These are phyloP conservation scores for Syrphus vitripennis DNA, from an alignment of 2,888 invertebrate species.

Conservation along the genomic window DNA sequence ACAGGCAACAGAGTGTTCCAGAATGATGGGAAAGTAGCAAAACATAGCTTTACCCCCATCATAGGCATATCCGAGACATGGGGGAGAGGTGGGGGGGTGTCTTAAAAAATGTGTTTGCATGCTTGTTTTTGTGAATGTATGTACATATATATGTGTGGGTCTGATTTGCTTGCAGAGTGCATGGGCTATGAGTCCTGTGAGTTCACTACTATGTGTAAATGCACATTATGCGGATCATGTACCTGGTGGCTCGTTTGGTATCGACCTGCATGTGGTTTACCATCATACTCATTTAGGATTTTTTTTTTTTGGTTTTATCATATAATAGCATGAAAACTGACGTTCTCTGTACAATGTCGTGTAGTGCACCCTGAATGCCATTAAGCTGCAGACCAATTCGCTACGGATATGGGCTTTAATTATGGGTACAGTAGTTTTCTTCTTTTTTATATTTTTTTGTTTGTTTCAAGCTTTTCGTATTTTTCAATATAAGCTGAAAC, in stretches of 20 bases:
- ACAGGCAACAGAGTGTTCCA: conserved; percentile 38
- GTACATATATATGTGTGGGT: background rate
- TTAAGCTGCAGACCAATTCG: conserved; percentile 56
- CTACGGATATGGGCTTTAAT: conserved; percentile 56
- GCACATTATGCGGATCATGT: conserved; percentile 70
- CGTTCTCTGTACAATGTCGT: conserved; percentile 13
- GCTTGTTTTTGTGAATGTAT: background rate
- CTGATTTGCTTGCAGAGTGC: no score
- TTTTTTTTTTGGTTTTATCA: conserved; percentile 31
- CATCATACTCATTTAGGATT: conserved; percentile 3
- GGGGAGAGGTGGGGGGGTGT: no score
- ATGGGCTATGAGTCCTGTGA: background rate
- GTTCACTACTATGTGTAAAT: conserved; percentile 61
- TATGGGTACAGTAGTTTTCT: conserved; percentile 19
- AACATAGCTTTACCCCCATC: background rate
- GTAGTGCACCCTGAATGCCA: conserved; percentile 38
- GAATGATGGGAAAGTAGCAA: conserved; percentile 12
- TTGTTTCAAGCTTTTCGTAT: conserved; percentile 2
- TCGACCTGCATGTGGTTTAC: conserved; percentile 65
- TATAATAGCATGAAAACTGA: conserved; percentile 55
- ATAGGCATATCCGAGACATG: background rate
- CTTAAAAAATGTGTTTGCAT: conserved; percentile 4
- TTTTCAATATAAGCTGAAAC: background rate
- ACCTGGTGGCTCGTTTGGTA: conserved; percentile 66
- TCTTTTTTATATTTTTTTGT: background rate